Percentiles rank a stretch among this genome's conserved stretches.
phyloP scores from a whole-genome alignment of 1,140 invertebrate species.

The Drosophila kurseongensis region DNA sequence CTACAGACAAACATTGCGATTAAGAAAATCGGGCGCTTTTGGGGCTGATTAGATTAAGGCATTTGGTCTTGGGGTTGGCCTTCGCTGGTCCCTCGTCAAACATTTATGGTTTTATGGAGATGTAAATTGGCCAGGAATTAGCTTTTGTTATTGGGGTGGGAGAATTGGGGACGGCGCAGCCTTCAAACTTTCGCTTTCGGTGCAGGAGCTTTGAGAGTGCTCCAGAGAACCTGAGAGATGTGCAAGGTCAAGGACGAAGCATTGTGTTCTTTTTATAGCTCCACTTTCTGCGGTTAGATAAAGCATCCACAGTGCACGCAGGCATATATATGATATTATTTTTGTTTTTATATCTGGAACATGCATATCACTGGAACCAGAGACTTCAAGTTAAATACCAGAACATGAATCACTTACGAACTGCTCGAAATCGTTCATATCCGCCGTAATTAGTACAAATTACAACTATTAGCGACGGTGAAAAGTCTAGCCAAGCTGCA shows the following conservation, averaged over 20 bases:
- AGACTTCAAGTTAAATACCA: neutral
- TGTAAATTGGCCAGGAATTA: constrained; percentile 25
- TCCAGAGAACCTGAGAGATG: constrained; percentile 37
- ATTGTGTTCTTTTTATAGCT: constrained; percentile 36
- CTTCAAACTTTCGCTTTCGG: constrained; percentile 44
- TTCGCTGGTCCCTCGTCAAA: constrained; percentile 11
- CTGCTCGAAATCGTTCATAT: constrained; percentile 48
- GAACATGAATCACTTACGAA: constrained; percentile 53
- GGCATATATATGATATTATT: neutral
- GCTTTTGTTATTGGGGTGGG: neutral
- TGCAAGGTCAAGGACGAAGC: constrained; percentile 81
- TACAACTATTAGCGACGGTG: constrained; percentile 32
- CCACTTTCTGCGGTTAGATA: constrained; percentile 64
- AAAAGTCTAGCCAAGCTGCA: constrained; percentile 53
- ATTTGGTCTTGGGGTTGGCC: constrained; percentile 7
- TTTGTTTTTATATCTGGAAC: neutral
- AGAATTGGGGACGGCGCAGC: neutral
- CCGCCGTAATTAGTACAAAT: constrained; percentile 37
- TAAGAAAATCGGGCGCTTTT: constrained; percentile 16
- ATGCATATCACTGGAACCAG: neutral
- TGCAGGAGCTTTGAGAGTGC: constrained; percentile 27
- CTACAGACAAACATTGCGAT: constrained; percentile 28
- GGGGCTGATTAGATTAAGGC: constrained; percentile 59
- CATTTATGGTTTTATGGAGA: constrained; percentile 31
- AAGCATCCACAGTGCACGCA: constrained; percentile 62